A percentile compares a stretch with the other conserved stretches of the same genome.
Conservation (phyloP, 30 jellyfish, hydroid and myxozoan species). For the Clytia hemisphaerica region DNA sequence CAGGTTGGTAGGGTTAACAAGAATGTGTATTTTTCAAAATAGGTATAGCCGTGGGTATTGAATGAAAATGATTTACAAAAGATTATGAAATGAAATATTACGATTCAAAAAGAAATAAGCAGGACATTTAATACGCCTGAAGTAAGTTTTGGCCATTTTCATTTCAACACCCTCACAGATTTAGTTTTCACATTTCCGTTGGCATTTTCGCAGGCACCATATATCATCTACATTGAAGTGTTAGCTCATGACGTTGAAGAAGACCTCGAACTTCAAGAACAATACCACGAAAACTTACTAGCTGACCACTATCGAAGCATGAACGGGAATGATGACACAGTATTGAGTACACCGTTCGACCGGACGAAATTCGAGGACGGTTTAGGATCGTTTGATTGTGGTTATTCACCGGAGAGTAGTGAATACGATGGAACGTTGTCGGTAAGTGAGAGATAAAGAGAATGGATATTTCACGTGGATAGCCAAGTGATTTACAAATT, state of each 20-base stretch:
- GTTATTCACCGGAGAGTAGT: constrained; percentile 29
- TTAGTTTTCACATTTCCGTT: background rate
- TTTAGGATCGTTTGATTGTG: too few species aligned
- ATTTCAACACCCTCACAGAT: background rate
- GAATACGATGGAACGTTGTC: constrained; percentile 26
- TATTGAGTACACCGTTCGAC: too few species aligned
- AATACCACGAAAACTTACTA: constrained; percentile 27
- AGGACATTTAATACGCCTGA: background rate
- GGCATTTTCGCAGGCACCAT: constrained; percentile 73
- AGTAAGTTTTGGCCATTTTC: background rate
- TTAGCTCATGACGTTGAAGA: constrained; percentile 48
- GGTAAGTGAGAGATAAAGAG: too few species aligned
- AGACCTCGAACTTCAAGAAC: constrained; percentile 30
- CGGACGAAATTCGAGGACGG: too few species aligned
- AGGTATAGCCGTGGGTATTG: too few species aligned
- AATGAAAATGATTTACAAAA: too few species aligned
- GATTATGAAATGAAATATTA: background rate
- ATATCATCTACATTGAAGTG: constrained; percentile 82
- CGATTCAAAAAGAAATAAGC: background rate
- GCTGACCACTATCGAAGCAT: constrained; percentile 33
- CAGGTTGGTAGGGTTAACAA: too few species aligned
- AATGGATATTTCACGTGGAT: too few species aligned
- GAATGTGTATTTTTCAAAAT: too few species aligned
- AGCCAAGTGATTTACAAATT: too few species aligned
- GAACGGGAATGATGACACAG: too few species aligned